Evolutionary conservation across 2,888 invertebrate genomes (phyloP).

Genomic region (Sthenelais limicola): DNA sequence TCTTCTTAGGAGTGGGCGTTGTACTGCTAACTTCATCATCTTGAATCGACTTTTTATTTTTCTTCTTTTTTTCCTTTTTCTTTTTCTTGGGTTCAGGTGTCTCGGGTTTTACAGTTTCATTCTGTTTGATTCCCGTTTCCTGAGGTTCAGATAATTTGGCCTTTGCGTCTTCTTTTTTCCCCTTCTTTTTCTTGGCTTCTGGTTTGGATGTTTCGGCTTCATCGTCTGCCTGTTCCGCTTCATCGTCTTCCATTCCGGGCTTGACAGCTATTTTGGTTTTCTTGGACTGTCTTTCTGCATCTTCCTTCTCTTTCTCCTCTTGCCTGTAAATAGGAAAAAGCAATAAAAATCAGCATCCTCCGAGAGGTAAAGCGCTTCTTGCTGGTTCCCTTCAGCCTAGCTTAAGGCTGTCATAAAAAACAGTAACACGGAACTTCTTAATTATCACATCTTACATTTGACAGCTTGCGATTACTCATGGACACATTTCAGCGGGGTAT

Average conservation of each 20-base stretch:
- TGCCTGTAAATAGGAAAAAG: conserved; percentile 6
- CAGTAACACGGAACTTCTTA: too few relatives aligned
- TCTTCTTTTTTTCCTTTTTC: too few relatives aligned
- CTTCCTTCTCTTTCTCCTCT: conserved; percentile 39
- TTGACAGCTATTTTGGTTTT: conserved; percentile 18
- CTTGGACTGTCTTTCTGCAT: conserved; percentile 38
- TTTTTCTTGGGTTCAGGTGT: conserved; percentile 38
- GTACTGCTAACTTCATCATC: conserved; percentile 47
- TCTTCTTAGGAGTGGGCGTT: conserved; percentile 2
- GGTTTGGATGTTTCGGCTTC: conserved; percentile 3
- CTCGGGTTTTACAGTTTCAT: conserved; percentile 10
- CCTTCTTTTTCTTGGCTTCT: conserved; percentile 41
- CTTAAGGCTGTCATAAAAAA: too few relatives aligned
- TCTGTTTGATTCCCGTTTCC: conserved; percentile 2
- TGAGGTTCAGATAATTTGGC: too few relatives aligned
- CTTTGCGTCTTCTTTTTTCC: conserved; percentile 6
- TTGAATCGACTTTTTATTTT: conserved; percentile 56
- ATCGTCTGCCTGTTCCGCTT: conserved; percentile 2
- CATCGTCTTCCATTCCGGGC: conserved; percentile 39
- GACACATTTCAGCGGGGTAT: too few relatives aligned
- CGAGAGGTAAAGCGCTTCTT: too few relatives aligned
- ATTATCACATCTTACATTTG: too few relatives aligned
- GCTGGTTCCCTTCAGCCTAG: too few relatives aligned
- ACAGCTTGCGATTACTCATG: too few relatives aligned
- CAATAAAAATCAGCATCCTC: too few relatives aligned